Base-by-base conservation (phyloP, 2,797 vertebrate species). In the Chelon labrosus region DNA sequence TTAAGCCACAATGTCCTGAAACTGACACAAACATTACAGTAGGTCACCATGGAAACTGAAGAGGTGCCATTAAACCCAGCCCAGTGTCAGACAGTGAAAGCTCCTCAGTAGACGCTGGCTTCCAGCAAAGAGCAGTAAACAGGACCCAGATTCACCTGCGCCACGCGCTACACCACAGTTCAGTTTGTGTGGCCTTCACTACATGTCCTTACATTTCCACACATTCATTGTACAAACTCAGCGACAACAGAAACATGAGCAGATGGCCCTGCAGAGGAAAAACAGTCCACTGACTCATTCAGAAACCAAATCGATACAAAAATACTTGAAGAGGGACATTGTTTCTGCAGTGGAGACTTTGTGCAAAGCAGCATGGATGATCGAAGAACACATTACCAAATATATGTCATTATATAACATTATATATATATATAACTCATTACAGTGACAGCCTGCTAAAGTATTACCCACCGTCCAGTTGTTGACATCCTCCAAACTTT, bases 401-500 rank as follows among this genome's bases (percentile, higher is more conserved):
- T 7, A 50, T 27, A 50, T 35, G 6, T 46, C 46, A 20, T 12
- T 31, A 16, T 17, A 7, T 46, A 13, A 61, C 46, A 38, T 47
- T 41, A 11, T 39, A 39, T 39, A 11, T 39, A 39, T 39, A 39
- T 39, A 12, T 49, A 46, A 25, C 27, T 5, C 10, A 19, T 56
- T 38, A 52, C 14, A 25, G 17, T 22, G 12, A 54, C 9, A 17
- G 27, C 7, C 13, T 59, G 57, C 53, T 22, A 10, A 41, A 41
- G 19, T n/a, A 17, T 2, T 16, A 56, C 86, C 57, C 49, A 91
- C 95, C 94, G 92, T 83, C 95, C 95, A 35, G 93, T 92, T 5
- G 95, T 96, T 50, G 94, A 96, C 84, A 85, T 63, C 55, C 88
- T 86, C 95, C 95, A 96, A 53, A 94, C 87, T 63, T 92, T 95